These are phyloP conservation scores for Colistium nudipinnis DNA, from an alignment of 2,113 vertebrate species.

Conservation along the genomic window DNA sequence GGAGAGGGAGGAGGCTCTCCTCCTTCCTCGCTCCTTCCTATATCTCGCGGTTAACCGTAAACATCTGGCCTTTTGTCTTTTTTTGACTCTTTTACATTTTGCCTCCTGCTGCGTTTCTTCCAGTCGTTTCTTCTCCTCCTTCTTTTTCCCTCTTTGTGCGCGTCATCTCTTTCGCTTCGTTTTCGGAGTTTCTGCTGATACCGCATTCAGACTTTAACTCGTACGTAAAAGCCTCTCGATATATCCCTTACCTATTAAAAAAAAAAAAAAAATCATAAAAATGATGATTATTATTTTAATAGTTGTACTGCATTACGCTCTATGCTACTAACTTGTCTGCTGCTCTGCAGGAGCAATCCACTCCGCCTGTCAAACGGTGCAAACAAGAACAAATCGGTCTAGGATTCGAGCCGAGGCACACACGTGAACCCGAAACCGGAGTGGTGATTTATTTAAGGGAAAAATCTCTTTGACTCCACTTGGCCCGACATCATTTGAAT, in stretches of 20 bases:
- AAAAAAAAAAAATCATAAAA: too few species aligned
- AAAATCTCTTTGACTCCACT: slow-evolving; percentile 2
- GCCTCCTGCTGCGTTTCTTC: slow-evolving; percentile 21
- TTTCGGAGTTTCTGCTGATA: too few species aligned
- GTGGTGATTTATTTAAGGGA: slow-evolving; percentile 35
- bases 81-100: slow-evolving; percentile 30
- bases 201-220: slow-evolving; percentile 28
- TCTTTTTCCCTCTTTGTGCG: slow-evolving; percentile 6
- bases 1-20: slow-evolving; percentile 15
- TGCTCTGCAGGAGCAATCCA: slow-evolving; percentile 29
- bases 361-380: slow-evolving; percentile 24
- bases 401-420: not conserved
- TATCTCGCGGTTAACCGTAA: slow-evolving; percentile 56
- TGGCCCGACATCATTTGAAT: slow-evolving; percentile 33
- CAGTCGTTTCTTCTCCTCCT: slow-evolving; percentile 1
- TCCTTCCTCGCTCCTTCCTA: slow-evolving; percentile 38
- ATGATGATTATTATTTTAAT: not conserved
- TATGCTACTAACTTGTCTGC: slow-evolving; percentile 1
- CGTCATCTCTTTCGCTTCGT: slow-evolving; percentile 1
- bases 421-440: slow-evolving; percentile 11
- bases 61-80: slow-evolving; percentile 60
- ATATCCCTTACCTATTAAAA: slow-evolving; percentile 23
- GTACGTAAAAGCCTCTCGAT: slow-evolving; percentile 23
- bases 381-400: slow-evolving; percentile 25
- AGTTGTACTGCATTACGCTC: slow-evolving; percentile 15